A percentile compares a stretch with the other conserved stretches of the same genome.
These are phyloP conservation scores for Spongilla lacustris DNA, from an alignment of 37 sponge, comb jelly and placozoan genomes.

Conservation along the genomic window DNA sequence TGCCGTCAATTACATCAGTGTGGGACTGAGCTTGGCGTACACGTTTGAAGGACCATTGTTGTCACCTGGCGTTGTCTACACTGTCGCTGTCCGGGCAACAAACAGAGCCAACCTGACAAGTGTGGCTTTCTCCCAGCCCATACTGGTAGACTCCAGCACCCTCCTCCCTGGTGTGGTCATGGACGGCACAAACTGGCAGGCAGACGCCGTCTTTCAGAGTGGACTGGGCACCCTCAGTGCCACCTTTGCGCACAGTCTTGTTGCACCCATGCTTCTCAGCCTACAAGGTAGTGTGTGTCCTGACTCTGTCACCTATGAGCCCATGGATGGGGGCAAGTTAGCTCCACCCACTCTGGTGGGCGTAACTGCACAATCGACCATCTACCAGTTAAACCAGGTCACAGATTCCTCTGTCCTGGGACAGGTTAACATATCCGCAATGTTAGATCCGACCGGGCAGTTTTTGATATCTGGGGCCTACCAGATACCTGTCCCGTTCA, in stretches of 20 bases:
- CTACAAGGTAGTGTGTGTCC: conserved; percentile 56
- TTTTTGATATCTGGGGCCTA: conserved; percentile 56
- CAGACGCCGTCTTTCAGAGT: conserved; percentile 72
- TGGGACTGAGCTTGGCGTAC: conserved; percentile 7
- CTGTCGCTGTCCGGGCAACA: conserved; percentile 45
- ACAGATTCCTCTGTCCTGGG: not conserved
- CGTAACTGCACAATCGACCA: not conserved
- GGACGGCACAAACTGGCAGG: conserved; percentile 78
- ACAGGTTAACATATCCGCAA: not conserved
- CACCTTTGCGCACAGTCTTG: conserved; percentile 55
- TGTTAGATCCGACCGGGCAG: conserved; percentile 28
- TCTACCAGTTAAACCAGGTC: conserved; percentile 18
- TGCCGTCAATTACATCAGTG: not conserved
- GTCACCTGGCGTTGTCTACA: conserved; percentile 32
- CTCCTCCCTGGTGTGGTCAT: conserved; percentile 61
- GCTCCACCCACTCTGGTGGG: conserved; percentile 28
- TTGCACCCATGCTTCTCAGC: too few relatives aligned
- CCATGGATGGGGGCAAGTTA: conserved; percentile 46
- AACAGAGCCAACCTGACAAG: conserved; percentile 65
- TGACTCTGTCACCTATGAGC: conserved; percentile 4
- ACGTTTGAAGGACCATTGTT: conserved; percentile 22
- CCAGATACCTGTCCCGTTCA: conserved; percentile 3
- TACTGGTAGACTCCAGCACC: conserved; percentile 29
- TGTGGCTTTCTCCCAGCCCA: conserved; percentile 39
- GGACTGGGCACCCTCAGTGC: conserved; percentile 53